Conservation (phyloP, 2,888 invertebrate genomes). For the Cephus sareptanus region DNA sequence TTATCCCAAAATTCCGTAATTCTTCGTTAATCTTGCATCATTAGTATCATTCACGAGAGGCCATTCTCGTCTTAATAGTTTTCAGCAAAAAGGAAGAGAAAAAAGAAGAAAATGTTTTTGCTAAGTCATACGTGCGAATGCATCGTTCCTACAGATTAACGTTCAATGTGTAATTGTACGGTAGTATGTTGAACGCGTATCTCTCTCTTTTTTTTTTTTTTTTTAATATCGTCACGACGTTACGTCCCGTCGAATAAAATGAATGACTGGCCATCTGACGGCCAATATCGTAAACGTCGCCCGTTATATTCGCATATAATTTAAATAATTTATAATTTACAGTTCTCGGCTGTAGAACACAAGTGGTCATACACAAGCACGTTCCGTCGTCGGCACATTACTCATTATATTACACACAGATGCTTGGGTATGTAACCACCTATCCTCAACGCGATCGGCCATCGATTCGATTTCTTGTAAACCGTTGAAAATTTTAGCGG, state of each 20-base stretch:
- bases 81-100: background rate
- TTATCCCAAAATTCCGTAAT: background rate
- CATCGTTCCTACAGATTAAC: background rate
- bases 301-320: conserved; percentile 51
- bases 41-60: background rate
- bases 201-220: background rate
- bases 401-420: conserved; percentile 34
- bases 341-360: conserved; percentile 50
- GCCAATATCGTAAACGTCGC: conserved; percentile 40
- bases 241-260: conserved; percentile 28
- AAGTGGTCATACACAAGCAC: conserved; percentile 54
- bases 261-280: conserved; percentile 41
- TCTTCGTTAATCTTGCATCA: background rate
- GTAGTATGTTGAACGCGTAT: background rate
- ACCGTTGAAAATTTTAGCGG: background rate
- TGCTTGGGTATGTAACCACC: conserved; percentile 49
- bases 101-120: conserved; percentile 17
- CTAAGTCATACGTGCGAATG: conserved; percentile 10
- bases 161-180: background rate
- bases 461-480: conserved; percentile 27
- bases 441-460: background rate
- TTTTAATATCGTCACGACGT: conserved; percentile 25
- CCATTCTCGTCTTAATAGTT: background rate
- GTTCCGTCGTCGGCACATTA: conserved; percentile 28
- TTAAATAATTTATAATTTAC: conserved; percentile 61